These are phyloP conservation scores for Amia ocellicauda DNA, from an alignment of 2,113 vertebrate species.

Conservation along the genomic window DNA sequence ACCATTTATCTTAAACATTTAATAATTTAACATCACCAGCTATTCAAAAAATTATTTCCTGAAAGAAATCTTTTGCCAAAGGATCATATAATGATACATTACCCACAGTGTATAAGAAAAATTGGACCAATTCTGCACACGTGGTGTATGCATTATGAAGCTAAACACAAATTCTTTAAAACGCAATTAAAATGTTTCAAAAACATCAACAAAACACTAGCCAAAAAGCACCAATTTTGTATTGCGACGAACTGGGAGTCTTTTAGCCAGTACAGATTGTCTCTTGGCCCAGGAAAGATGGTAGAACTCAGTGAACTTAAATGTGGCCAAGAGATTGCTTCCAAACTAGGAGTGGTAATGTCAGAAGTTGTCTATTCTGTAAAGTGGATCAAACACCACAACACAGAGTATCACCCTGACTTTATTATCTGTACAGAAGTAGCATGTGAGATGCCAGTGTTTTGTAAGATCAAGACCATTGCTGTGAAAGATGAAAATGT, in stretches of 20 bases:
- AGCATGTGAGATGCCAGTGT: slow-evolving; percentile 28
- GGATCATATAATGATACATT: slow-evolving; percentile 15
- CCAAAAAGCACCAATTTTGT: slow-evolving; percentile 24
- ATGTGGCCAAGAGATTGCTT: too few relatives aligned
- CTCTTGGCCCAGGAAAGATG: slow-evolving; percentile 24
- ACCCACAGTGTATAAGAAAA: slow-evolving; percentile 20
- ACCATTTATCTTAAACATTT: too few relatives aligned
- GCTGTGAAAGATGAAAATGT: slow-evolving; percentile 31
- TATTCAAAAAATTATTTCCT: slow-evolving; percentile 8
- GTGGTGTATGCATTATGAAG: slow-evolving; percentile 23
- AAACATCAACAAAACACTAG: slow-evolving; percentile 19
- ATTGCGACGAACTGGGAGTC: slow-evolving; percentile 18
- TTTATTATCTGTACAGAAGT: slow-evolving; percentile 27
- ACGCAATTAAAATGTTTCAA: slow-evolving; percentile 21
- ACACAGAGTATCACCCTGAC: slow-evolving; percentile 24
- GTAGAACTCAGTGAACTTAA: not conserved
- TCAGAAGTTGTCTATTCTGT: slow-evolving; percentile 19
- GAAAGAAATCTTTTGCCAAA: slow-evolving; percentile 16
- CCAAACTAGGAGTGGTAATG: not conserved
- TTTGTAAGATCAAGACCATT: slow-evolving; percentile 28
- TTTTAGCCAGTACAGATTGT: slow-evolving; percentile 20
- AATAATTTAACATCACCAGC: not conserved
- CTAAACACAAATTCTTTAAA: slow-evolving; percentile 22
- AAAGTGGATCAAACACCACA: slow-evolving; percentile 23
- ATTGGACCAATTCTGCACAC: slow-evolving; percentile 22